These are phyloP conservation scores for Microplitis deprimator DNA, from an alignment of 2,888 invertebrate genomes.

Conservation along the genomic window DNA sequence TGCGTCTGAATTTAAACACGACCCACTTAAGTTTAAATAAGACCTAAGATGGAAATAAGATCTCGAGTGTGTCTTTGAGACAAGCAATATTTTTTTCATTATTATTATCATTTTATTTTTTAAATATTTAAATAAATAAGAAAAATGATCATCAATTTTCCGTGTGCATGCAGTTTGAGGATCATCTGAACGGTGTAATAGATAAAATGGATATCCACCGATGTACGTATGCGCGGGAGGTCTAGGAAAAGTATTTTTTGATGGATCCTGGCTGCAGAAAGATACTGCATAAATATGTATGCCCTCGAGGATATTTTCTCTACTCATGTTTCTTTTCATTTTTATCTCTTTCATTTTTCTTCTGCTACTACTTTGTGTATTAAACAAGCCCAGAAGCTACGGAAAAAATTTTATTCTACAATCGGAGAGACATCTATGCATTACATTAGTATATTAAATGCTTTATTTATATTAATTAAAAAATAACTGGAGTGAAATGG, in stretches of 20 bases:
- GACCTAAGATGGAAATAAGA: background rate
- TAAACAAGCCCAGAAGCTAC: background rate
- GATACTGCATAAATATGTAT: constrained; percentile 51
- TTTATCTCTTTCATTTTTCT: constrained; percentile 4
- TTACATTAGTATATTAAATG: background rate
- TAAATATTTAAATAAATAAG: background rate
- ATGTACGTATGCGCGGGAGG: constrained; percentile 24
- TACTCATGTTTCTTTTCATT: constrained; percentile 12
- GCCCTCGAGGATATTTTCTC: constrained; percentile 28
- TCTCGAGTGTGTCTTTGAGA: background rate
- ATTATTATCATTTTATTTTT: background rate
- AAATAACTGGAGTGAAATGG: background rate
- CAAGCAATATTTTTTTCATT: background rate
- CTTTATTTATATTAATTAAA: background rate
- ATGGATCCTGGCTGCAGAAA: constrained; percentile 33
- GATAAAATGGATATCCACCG: background rate
- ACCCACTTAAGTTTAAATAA: constrained; percentile 3
- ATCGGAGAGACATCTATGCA: background rate
- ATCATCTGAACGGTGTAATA: constrained; percentile 1
- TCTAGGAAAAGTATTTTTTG: constrained; percentile 28
- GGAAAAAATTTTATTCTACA: background rate
- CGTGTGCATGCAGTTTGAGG: background rate
- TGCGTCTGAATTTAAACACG: background rate
- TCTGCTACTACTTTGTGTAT: background rate
- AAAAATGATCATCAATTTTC: constrained; percentile 7